Evolutionary conservation across 2,113 vertebrate species (phyloP).

Genomic region (Falco punctatus): DNA sequence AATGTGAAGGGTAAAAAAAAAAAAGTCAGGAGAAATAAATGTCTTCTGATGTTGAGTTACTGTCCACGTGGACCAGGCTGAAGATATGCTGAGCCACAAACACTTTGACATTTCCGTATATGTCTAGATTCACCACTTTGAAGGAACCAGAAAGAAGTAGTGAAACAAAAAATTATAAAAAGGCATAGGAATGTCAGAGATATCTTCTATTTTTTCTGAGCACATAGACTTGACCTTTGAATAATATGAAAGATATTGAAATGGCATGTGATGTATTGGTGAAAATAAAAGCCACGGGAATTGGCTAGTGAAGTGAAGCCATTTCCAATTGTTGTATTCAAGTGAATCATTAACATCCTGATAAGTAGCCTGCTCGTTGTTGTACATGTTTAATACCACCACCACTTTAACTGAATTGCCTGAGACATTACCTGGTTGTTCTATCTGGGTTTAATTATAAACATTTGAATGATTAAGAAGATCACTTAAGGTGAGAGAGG

Average conservation of each 20-base stretch:
- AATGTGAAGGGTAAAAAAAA: not conserved
- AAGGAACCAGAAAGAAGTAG: not conserved
- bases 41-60: not conserved
- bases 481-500: not conserved
- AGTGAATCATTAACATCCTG: not conserved
- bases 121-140: not conserved
- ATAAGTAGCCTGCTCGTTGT: not conserved
- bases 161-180: not conserved
- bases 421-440: not conserved
- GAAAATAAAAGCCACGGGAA: not conserved
- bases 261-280: not conserved
- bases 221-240: not conserved
- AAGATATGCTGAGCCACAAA: not conserved
- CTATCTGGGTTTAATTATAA: not conserved
- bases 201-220: not conserved
- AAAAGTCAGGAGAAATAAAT: not conserved
- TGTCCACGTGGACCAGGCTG: not conserved
- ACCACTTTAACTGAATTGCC: not conserved
- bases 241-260: not conserved
- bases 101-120: not conserved
- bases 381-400: no score
- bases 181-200: not conserved
- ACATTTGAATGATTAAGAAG: not conserved
- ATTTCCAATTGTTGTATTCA: not conserved
- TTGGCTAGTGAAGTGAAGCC: not conserved